Evolutionary conservation across 2,797 vertebrate species (phyloP), one percentile per base, ranked within the genome.

Genomic region (Scleropages formosus): DNA sequence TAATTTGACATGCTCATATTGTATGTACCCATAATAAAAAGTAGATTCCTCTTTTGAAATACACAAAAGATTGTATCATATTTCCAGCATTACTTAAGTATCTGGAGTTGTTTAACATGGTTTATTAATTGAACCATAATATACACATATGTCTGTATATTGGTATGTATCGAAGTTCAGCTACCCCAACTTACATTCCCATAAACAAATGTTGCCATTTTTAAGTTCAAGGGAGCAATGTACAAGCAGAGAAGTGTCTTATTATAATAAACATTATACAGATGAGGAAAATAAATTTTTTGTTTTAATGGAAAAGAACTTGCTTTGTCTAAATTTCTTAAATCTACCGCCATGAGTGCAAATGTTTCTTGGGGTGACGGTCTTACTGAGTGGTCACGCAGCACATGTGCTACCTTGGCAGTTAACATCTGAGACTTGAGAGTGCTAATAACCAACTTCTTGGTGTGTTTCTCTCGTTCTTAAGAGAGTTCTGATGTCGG

Each of bases 241-340:
- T 93, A 93, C 91, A 93, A 92, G 93, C 92, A 92, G 92, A 94
- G 89, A 93, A 93, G 92, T 94, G 93, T 94, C 93, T 94, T 94
- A 93, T 93, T 91, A 93, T 93, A 92, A 93, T 92, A 93, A 92
- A 91, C 72, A 89, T 89, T 92, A 92, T 93, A 93, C 89, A 93
- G 89, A 93, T 83, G 86, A 92, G 92, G 91, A 93, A 90, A 94
- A 93, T 93, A 94, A 93, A 93, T 90, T 91, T 91, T 93, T 94
- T 93, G 93, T 93, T 94, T 94, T 91, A 94, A 92, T 70, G 75
- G 75, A 70, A 60, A 60, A 62, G 70, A 51, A 16, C 12, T 18
- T 75, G 12, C 39, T 63, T 47, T 51, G 64, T 75, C 53, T 65
- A 22, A 27, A n/a, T 58, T 24, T 51, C 44, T 64, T 16, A 64